A percentile compares a stretch with the other conserved stretches of the same genome.
Evolutionary conservation across 2,113 vertebrate species (phyloP).

Genomic region (Nothobranchius kuhntae): DNA sequence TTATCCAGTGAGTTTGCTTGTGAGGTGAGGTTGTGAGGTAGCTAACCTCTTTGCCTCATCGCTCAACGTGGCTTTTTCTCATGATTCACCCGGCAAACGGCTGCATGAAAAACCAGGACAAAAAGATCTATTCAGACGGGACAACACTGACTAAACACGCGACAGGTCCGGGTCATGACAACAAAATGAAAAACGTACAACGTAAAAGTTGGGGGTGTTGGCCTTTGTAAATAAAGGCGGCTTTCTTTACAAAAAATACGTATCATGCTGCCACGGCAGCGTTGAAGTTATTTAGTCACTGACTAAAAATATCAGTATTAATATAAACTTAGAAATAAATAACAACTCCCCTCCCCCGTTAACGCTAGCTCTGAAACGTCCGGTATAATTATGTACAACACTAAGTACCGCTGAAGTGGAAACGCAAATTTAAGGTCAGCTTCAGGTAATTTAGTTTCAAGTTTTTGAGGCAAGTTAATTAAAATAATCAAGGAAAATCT

Average conservation of each 20-base stretch:
- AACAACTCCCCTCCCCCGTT: constrained; percentile 64
- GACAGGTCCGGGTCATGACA: constrained; percentile 58
- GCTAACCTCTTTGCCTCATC: constrained; percentile 36
- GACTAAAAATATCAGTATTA: constrained; percentile 96
- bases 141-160: constrained; percentile 69
- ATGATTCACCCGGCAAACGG: constrained; percentile 60
- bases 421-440: constrained; percentile 62
- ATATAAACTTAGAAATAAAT: constrained; percentile 96
- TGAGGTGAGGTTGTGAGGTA: constrained; percentile 52
- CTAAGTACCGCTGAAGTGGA: constrained; percentile 50
- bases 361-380: constrained; percentile 63
- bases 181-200: constrained; percentile 3
- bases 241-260: constrained; percentile 89
- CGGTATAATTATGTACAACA: constrained; percentile 58
- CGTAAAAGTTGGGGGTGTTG: constrained; percentile 67
- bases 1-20: constrained; percentile 28
- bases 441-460: constrained; percentile 75
- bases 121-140: constrained; percentile 66
- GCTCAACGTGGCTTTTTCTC: constrained; percentile 45
- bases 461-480: constrained; percentile 79
- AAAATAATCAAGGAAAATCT: constrained; percentile 28
- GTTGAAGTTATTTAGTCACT: constrained; percentile 95
- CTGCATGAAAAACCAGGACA: constrained; percentile 51
- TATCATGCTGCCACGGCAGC: constrained; percentile 96
- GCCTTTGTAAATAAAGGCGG: constrained; percentile 98